phyloP scores from a whole-genome alignment of 2,888 invertebrate genomes.

The Oligia strigilis region DNA sequence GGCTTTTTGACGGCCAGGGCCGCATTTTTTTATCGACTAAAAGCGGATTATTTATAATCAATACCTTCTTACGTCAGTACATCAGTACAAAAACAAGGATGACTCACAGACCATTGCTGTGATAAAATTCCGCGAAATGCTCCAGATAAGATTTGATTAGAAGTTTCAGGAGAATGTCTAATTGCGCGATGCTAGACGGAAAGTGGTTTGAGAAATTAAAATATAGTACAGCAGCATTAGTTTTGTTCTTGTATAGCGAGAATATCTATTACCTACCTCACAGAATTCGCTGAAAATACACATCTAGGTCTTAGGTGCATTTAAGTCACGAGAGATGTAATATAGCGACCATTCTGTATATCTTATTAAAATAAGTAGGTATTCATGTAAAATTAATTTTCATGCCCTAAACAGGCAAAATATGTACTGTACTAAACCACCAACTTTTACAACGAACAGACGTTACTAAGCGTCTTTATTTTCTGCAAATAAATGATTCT shows the following conservation, averaged over 20 bases:
- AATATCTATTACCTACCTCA: background rate
- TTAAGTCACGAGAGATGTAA: no score
- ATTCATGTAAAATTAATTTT: no score
- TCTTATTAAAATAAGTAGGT: no score
- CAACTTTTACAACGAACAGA: no score
- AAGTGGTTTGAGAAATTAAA: background rate
- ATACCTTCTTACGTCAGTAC: background rate
- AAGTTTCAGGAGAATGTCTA: background rate
- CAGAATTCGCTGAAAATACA: background rate
- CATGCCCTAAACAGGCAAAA: no score
- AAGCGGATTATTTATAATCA: background rate
- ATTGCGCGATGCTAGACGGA: background rate
- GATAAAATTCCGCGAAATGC: background rate
- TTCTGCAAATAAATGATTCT: no score
- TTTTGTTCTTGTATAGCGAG: background rate
- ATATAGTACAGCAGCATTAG: background rate
- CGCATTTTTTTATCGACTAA: background rate
- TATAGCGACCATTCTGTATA: no score
- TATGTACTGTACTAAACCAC: no score
- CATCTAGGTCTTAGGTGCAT: no score
- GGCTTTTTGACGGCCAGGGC: background rate
- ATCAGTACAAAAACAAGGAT: background rate
- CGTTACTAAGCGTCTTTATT: no score
- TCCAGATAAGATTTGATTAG: background rate
- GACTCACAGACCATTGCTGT: conserved; percentile 5